Evolutionary conservation across 2,797 vertebrate species (phyloP).

Genomic region (Dallia pectoralis): DNA sequence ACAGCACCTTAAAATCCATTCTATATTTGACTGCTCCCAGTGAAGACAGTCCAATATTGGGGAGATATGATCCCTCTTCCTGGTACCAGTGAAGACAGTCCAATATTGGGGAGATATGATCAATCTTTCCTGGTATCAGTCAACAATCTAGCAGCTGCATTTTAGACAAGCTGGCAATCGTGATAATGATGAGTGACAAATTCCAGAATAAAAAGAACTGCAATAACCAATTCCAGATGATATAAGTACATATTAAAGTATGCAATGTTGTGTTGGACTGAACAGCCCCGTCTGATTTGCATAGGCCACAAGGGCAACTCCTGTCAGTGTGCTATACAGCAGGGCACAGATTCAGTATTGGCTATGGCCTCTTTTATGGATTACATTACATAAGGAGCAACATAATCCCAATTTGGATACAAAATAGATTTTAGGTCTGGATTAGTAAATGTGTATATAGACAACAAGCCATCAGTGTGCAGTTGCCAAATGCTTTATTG

Average conservation of each 20-base stretch:
- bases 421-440: slow-evolving; percentile 44
- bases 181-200: too few relatives aligned
- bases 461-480: not conserved
- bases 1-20: too few relatives aligned
- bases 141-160: too few relatives aligned
- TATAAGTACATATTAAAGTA: not conserved
- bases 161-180: too few relatives aligned
- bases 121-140: too few relatives aligned
- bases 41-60: too few relatives aligned
- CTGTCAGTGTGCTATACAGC: slow-evolving; percentile 17
- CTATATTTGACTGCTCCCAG: too few relatives aligned
- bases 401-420: slow-evolving; percentile 55
- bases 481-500: not conserved
- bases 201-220: too few relatives aligned
- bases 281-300: not conserved
- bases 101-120: too few relatives aligned
- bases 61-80: too few relatives aligned
- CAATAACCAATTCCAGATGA: too few relatives aligned
- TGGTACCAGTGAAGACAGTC: too few relatives aligned
- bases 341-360: slow-evolving; percentile 40
- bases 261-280: not conserved
- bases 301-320: slow-evolving; percentile 5
- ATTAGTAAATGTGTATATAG: slow-evolving; percentile 21
- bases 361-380: slow-evolving; percentile 42
- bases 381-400: slow-evolving; percentile 52